These are phyloP conservation scores for Antrozous pallidus DNA, from an alignment of 2,797 vertebrate species.

Conservation along the genomic window DNA sequence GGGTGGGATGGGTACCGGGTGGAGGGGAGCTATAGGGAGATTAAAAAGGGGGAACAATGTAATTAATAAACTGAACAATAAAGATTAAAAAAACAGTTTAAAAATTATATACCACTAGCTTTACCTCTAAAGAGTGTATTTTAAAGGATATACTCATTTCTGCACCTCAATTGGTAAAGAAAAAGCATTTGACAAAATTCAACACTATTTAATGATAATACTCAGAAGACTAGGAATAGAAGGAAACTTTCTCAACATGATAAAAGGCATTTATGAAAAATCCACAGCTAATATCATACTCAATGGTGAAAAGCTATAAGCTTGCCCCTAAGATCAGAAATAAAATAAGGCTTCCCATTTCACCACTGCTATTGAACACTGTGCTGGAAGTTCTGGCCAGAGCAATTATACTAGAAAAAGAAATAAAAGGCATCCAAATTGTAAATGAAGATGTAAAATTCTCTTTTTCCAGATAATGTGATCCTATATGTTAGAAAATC, in stretches of 20 bases:
- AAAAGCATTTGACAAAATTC: not conserved
- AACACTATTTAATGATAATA: not conserved
- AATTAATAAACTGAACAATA: too few species aligned
- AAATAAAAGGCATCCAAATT: not conserved
- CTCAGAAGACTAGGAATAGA: not conserved
- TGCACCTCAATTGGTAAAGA: not conserved
- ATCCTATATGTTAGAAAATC: not conserved
- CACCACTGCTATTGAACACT: not conserved
- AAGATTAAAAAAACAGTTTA: too few species aligned
- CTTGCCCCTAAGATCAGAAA: not conserved
- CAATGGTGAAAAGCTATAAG: not conserved
- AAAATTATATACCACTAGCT: not conserved
- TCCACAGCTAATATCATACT: not conserved
- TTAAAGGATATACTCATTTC: not conserved
- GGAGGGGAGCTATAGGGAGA: too few species aligned
- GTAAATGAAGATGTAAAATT: not conserved
- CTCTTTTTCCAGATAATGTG: not conserved
- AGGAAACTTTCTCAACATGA: not conserved
- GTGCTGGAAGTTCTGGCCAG: not conserved
- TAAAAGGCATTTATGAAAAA: not conserved
- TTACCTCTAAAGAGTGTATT: conserved; percentile 6
- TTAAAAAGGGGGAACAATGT: too few species aligned
- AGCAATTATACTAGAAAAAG: not conserved
- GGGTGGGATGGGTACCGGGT: too few species aligned
- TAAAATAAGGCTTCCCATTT: not conserved